Percentiles rank a stretch among this genome's conserved stretches.
Evolutionary conservation across 2,797 vertebrate genomes (phyloP).

Genomic region (Todus mexicanus): DNA sequence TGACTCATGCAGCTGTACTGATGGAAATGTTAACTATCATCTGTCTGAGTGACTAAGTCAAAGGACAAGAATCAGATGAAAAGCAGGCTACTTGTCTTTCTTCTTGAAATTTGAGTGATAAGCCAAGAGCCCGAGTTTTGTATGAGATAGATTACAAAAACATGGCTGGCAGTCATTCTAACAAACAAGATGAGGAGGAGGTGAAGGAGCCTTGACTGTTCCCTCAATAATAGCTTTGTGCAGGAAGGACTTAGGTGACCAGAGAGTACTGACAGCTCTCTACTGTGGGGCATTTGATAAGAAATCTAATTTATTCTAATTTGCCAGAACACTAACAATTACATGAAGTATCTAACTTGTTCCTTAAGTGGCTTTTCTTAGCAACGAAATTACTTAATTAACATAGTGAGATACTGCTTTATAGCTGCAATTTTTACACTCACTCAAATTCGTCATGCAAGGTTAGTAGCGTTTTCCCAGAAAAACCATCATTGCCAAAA

Average conservation of each 20-base stretch:
- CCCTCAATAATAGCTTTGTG: neutral
- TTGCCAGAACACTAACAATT: neutral
- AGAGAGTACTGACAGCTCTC: neutral
- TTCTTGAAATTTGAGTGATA: neutral
- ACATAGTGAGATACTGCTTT: neutral
- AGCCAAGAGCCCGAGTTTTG: neutral
- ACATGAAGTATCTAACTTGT: neutral
- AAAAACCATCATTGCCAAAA: neutral
- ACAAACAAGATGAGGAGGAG: neutral
- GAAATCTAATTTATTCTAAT: neutral
- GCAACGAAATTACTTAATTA: constrained; percentile 5
- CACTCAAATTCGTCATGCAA: neutral
- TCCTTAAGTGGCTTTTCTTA: neutral
- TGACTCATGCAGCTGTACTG: neutral
- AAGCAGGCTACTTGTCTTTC: neutral
- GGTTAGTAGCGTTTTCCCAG: neutral
- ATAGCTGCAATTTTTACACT: neutral
- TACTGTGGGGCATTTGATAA: neutral
- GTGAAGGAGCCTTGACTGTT: neutral
- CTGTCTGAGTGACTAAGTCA: neutral
- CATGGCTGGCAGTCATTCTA: neutral
- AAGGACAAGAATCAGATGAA: neutral
- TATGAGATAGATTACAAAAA: neutral
- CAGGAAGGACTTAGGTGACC: neutral
- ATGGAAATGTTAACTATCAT: neutral